phyloP scores from a whole-genome alignment of 2,888 invertebrate genomes.

The Polia nebulosa region DNA sequence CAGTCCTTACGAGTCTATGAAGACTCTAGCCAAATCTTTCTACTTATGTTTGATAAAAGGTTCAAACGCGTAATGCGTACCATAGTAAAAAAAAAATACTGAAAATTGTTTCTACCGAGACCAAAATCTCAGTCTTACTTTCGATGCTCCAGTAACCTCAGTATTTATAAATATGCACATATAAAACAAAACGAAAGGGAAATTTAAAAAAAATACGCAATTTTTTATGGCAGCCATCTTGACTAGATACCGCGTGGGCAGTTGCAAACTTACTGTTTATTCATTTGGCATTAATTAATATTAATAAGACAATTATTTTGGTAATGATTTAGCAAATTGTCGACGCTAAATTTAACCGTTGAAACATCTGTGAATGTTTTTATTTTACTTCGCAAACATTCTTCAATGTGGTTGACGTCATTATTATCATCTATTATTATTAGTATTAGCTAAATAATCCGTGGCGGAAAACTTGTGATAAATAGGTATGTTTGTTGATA shows the following conservation, averaged over 20 bases:
- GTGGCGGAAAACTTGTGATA: slow-evolving; percentile 9
- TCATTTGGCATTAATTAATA: slow-evolving; percentile 15
- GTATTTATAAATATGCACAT: slow-evolving; percentile 41
- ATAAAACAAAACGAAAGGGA: slow-evolving; percentile 51
- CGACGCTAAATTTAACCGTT: not conserved
- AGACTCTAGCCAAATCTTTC: too few relatives aligned
- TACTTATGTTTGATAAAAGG: too few relatives aligned
- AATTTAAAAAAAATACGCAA: slow-evolving; percentile 7
- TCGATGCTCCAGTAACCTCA: slow-evolving; percentile 40
- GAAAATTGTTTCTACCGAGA: not conserved
- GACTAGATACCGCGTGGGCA: not conserved
- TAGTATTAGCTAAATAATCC: not conserved
- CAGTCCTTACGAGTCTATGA: too few relatives aligned
- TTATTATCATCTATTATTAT: too few relatives aligned
- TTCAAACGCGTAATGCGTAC: too few relatives aligned
- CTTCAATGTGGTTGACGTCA: not conserved
- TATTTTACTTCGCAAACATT: slow-evolving; percentile 8
- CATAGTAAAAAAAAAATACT: too few relatives aligned
- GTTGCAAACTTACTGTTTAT: slow-evolving; percentile 11
- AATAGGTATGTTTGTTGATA: slow-evolving; percentile 6
- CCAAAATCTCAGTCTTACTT: slow-evolving; percentile 7
- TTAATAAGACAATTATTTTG: not conserved
- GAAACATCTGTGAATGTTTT: slow-evolving; percentile 21
- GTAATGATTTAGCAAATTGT: slow-evolving; percentile 13
- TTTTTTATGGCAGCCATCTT: slow-evolving; percentile 8